A percentile compares a stretch with the other conserved stretches of the same genome.
Evolutionary conservation across 2,888 invertebrate genomes (phyloP).

Genomic region (Thera britannica): DNA sequence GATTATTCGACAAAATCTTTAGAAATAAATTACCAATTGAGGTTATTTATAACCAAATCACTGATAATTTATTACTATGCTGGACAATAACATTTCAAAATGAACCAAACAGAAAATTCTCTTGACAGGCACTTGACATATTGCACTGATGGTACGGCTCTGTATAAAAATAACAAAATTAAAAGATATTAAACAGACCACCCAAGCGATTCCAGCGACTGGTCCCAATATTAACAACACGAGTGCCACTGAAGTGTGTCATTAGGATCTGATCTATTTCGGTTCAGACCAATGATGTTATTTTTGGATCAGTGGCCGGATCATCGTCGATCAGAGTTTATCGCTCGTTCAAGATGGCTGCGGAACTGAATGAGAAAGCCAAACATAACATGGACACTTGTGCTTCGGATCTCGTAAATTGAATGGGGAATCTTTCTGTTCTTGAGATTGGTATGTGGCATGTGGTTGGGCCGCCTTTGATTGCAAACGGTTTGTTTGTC

Average conservation of each 20-base stretch:
- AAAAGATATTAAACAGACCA: constrained; percentile 63
- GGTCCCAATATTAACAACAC: constrained; percentile 53
- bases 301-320: constrained; percentile 56
- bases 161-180: constrained; percentile 32
- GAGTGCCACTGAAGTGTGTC: constrained; percentile 70
- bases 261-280: constrained; percentile 75
- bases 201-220: constrained; percentile 67
- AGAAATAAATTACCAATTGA: no score
- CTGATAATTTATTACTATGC: not conserved
- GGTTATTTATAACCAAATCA: not conserved
- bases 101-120: not conserved
- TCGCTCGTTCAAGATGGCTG: constrained; percentile 54
- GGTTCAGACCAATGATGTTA: constrained; percentile 50
- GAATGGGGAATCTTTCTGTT: constrained; percentile 21
- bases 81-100: not conserved
- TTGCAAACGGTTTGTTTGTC: constrained; percentile 24
- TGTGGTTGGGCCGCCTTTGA: constrained; percentile 33
- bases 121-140: constrained; percentile 12
- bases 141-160: constrained; percentile 3
- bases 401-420: constrained; percentile 24
- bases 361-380: constrained; percentile 39
- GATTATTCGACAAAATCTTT: no score
- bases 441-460: constrained; percentile 20
- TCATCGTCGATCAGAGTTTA: constrained; percentile 70
- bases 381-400: constrained; percentile 39